These are phyloP conservation scores for Bambusicola thoracicus DNA, from an alignment of 2,113 vertebrate genomes.

Conservation along the genomic window DNA sequence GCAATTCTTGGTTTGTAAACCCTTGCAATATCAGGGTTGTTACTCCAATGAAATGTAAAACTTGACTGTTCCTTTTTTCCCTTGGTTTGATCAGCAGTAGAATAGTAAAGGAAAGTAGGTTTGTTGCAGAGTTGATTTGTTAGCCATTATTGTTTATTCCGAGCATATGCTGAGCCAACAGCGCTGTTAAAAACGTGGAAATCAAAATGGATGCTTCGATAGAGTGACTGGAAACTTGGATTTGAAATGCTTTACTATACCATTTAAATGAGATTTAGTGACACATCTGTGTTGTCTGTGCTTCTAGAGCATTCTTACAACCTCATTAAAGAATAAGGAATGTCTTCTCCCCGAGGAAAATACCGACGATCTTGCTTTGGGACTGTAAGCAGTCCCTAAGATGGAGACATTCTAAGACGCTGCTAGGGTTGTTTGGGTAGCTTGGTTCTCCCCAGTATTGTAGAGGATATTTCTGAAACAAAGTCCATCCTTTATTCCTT, in stretches of 20 bases:
- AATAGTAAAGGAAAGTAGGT: neutral
- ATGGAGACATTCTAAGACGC: neutral
- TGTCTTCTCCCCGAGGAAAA: neutral
- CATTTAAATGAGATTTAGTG: neutral
- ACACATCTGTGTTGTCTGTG: neutral
- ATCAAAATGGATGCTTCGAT: neutral
- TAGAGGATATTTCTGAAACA: neutral
- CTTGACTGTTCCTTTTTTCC: neutral
- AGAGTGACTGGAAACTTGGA: neutral
- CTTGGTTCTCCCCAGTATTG: neutral
- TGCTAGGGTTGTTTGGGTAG: neutral
- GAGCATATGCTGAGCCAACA: neutral
- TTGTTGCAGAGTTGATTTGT: neutral
- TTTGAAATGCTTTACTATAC: neutral
- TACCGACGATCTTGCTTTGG: neutral
- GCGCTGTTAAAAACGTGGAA: neutral
- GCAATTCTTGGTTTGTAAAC: neutral
- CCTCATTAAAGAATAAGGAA: neutral
- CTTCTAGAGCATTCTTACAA: neutral
- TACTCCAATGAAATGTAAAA: neutral
- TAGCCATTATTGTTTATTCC: neutral
- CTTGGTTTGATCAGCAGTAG: neutral
- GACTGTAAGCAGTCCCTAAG: neutral
- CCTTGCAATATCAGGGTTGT: neutral
- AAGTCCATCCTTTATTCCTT: neutral